Conservation (phyloP, 2,888 invertebrate genomes). For the Drosophila buzzatii region DNA sequence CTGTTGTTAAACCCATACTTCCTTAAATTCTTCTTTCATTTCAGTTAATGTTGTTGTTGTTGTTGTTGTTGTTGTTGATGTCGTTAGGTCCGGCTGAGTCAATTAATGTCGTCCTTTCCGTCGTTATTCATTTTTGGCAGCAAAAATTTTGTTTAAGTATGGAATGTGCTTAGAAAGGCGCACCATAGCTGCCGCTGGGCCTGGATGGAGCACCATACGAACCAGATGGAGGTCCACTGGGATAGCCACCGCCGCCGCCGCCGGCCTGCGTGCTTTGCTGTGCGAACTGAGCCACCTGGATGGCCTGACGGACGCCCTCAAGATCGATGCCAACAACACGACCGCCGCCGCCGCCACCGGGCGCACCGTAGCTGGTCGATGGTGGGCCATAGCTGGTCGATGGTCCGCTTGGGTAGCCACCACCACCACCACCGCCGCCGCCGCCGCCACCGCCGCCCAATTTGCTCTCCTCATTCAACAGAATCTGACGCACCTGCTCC, state of each 20-base stretch:
- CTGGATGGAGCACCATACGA: slow-evolving; percentile 88
- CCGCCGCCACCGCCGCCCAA: slow-evolving; percentile 87
- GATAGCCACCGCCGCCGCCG: slow-evolving; percentile 85
- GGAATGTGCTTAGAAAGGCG: slow-evolving; percentile 78
- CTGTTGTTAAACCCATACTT: slow-evolving; percentile 44
- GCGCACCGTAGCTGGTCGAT: slow-evolving; percentile 89
- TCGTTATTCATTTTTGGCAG: slow-evolving; percentile 74
- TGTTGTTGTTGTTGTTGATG: slow-evolving; percentile 41
- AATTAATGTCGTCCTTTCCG: slow-evolving; percentile 50
- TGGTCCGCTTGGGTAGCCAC: slow-evolving; percentile 85
- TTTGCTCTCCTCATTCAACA: slow-evolving; percentile 92
- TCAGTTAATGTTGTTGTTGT: slow-evolving; percentile 42
- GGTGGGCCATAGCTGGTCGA: slow-evolving; percentile 87
- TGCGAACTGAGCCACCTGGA: slow-evolving; percentile 94
- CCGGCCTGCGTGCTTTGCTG: slow-evolving; percentile 87
- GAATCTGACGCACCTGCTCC: slow-evolving; percentile 93
- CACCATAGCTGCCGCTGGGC: slow-evolving; percentile 90
- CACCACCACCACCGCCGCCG: slow-evolving; percentile 84
- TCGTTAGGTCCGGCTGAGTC: slow-evolving; percentile 48
- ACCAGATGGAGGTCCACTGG: slow-evolving; percentile 86
- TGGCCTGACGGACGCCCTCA: slow-evolving; percentile 93
- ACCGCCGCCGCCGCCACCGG: slow-evolving; percentile 82
- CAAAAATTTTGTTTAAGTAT: slow-evolving; percentile 35
- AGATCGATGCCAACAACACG: slow-evolving; percentile 93
- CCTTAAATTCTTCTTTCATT: slow-evolving; percentile 49